phyloP scores from a whole-genome alignment of 2,113 vertebrate species.

The Mastomys natalensis region DNA sequence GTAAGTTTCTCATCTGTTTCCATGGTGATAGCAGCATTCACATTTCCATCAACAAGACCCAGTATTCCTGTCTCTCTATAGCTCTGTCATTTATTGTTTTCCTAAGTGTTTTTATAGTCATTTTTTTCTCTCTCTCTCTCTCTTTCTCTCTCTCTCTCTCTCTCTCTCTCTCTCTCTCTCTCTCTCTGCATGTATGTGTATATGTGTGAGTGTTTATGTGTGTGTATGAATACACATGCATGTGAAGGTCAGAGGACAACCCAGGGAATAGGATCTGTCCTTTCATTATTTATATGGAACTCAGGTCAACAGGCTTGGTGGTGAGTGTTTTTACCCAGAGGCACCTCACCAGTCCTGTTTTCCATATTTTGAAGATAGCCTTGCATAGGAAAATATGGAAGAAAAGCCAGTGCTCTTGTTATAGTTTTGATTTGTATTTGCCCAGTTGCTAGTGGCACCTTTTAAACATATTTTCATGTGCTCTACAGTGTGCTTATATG shows the following conservation, averaged over 20 bases:
- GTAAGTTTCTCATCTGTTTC: background rate
- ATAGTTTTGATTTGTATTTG: slow-evolving; percentile 10
- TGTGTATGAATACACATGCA: background rate
- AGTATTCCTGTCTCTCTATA: background rate
- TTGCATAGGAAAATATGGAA: background rate
- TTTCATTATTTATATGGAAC: background rate
- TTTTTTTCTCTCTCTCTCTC: too few relatives aligned
- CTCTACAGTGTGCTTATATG: background rate
- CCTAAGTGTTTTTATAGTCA: too few relatives aligned
- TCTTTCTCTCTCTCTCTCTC: too few relatives aligned
- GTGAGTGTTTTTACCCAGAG: background rate
- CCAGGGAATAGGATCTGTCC: too few relatives aligned
- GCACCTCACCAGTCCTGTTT: background rate
- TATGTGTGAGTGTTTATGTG: background rate
- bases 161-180: too few relatives aligned
- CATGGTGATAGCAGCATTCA: background rate
- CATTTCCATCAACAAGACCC: background rate
- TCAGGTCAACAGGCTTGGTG: background rate
- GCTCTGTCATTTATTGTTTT: background rate
- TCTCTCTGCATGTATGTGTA: background rate
- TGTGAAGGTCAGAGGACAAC: background rate
- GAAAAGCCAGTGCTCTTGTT: too few relatives aligned
- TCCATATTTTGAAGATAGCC: background rate
- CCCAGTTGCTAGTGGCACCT: background rate
- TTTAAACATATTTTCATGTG: background rate